These are phyloP conservation scores for Orchestia grillus DNA, from an alignment of 1,140 invertebrate genomes.

Conservation along the genomic window DNA sequence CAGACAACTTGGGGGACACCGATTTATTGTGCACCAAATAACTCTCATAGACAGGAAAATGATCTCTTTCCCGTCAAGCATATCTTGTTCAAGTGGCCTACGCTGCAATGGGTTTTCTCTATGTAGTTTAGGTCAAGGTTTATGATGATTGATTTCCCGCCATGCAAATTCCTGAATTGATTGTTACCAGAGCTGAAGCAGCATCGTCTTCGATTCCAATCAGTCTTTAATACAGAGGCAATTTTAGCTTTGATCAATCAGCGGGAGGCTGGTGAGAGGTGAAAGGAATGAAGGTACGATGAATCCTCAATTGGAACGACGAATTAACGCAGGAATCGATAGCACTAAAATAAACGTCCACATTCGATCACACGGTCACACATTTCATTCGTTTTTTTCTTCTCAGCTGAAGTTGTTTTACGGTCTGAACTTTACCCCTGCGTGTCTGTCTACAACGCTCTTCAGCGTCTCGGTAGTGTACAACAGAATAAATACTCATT, in stretches of 20 bases:
- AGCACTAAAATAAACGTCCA: too few species aligned
- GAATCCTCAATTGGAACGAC: background rate
- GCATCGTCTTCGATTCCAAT: constrained; percentile 10
- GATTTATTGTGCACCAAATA: background rate
- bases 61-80: background rate
- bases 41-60: background rate
- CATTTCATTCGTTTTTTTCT: too few species aligned
- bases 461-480: too few species aligned
- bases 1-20: background rate
- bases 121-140: background rate
- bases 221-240: constrained; percentile 17
- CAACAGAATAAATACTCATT: too few species aligned
- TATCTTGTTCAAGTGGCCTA: background rate
- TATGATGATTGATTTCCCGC: background rate
- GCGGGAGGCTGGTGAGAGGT: background rate
- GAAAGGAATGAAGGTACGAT: background rate
- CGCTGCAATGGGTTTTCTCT: too few species aligned
- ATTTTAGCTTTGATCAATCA: constrained; percentile 54
- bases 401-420: too few species aligned
- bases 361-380: too few species aligned
- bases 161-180: background rate
- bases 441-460: too few species aligned
- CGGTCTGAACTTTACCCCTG: too few species aligned
- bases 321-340: background rate
- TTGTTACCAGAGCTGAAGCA: background rate